phyloP scores from a whole-genome alignment of 2,888 invertebrate genomes.

The Drosophila pseudotakahashii region DNA sequence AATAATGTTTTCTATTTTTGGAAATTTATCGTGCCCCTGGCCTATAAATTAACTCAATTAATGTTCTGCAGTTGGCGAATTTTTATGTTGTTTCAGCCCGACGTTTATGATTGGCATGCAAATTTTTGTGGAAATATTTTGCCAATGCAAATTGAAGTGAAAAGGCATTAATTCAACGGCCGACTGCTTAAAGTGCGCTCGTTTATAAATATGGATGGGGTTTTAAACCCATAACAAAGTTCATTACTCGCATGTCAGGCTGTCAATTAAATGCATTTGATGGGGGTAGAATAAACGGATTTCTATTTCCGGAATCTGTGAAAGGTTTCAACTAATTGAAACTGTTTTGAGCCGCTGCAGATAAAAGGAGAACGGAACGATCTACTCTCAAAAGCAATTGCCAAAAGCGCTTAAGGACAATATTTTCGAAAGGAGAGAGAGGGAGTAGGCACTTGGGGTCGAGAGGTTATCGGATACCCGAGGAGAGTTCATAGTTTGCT shows the following conservation, averaged over 20 bases:
- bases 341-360: slow-evolving; percentile 21
- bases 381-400: slow-evolving; percentile 34
- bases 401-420: slow-evolving; percentile 49
- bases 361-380: slow-evolving; percentile 29
- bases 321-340: slow-evolving; percentile 36
- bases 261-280: slow-evolving; percentile 40
- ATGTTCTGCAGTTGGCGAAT: slow-evolving; percentile 34
- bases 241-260: slow-evolving; percentile 29
- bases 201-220: neutral
- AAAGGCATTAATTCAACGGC: neutral
- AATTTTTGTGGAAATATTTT: slow-evolving; percentile 24
- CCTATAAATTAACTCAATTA: slow-evolving; percentile 70
- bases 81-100: slow-evolving; percentile 18
- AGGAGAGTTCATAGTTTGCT: slow-evolving; percentile 59
- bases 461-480: slow-evolving; percentile 54
- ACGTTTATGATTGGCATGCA: slow-evolving; percentile 18
- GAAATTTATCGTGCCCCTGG: slow-evolving; percentile 58
- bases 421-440: slow-evolving; percentile 35
- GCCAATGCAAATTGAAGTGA: slow-evolving; percentile 18
- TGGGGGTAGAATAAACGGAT: slow-evolving; percentile 11
- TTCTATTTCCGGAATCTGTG: slow-evolving; percentile 18
- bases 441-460: slow-evolving; percentile 21
- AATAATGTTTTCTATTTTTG: slow-evolving; percentile 32
- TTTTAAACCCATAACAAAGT: slow-evolving; percentile 10
- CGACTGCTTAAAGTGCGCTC: slow-evolving; percentile 7